Percentiles rank a stretch among this genome's conserved stretches.
These are phyloP conservation scores for Scomberomorus guttatus DNA, from an alignment of 2,797 vertebrate genomes.

Conservation along the genomic window DNA sequence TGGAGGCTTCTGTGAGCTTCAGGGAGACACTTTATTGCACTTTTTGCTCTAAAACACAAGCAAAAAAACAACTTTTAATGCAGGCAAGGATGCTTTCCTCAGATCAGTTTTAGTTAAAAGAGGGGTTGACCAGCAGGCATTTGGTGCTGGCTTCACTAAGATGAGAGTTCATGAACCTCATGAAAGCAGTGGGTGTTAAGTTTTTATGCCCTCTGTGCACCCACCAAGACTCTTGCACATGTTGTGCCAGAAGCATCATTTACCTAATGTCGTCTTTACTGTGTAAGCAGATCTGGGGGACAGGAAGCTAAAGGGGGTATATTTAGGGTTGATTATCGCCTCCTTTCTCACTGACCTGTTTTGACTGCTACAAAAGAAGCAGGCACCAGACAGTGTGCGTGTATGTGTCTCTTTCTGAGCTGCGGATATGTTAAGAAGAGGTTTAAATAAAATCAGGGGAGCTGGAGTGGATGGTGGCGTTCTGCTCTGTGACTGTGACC, in stretches of 20 bases:
- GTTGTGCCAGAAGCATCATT: slow-evolving; percentile 60
- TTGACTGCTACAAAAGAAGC: slow-evolving; percentile 51
- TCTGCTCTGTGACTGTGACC: background rate
- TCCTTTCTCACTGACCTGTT: slow-evolving; percentile 61
- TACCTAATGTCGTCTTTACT: slow-evolving; percentile 59
- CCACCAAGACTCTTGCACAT: slow-evolving; percentile 40
- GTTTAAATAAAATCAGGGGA: slow-evolving; percentile 24
- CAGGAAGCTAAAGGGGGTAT: slow-evolving; percentile 77
- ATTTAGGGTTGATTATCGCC: slow-evolving; percentile 80
- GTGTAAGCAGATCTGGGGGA: slow-evolving; percentile 76
- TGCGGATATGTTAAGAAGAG: slow-evolving; percentile 3
- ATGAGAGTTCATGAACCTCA: slow-evolving; percentile 16
- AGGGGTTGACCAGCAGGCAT: slow-evolving; percentile 30
- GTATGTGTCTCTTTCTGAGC: slow-evolving; percentile 26
- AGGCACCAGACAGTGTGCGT: slow-evolving; percentile 34
- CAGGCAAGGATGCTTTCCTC: background rate
- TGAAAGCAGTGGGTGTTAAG: slow-evolving; percentile 36
- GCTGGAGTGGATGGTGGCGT: background rate
- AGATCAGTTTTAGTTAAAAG: slow-evolving; percentile 36
- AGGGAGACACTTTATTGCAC: background rate
- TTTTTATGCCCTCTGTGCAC: slow-evolving; percentile 36
- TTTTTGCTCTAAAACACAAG: slow-evolving; percentile 14
- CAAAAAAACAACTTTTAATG: slow-evolving; percentile 11
- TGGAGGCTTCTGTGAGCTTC: slow-evolving; percentile 10
- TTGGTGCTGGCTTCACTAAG: slow-evolving; percentile 47